Percentiles rank a stretch among this genome's conserved stretches.
These are phyloP conservation scores for Neelides folsomi DNA, from an alignment of 2,888 invertebrate genomes.

Conservation along the genomic window DNA sequence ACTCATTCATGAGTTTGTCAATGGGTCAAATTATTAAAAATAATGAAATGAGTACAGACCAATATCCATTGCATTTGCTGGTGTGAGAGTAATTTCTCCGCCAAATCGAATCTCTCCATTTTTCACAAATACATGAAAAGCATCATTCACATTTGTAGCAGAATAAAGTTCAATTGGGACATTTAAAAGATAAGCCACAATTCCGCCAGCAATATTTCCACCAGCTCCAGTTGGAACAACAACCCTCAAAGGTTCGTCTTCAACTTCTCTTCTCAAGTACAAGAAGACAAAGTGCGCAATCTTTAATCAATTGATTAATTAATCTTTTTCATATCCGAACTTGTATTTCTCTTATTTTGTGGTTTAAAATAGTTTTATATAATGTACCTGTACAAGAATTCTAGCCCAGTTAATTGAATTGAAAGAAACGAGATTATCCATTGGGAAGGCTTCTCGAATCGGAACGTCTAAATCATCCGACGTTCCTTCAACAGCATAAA, in stretches of 20 bases:
- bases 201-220: slow-evolving; percentile 40
- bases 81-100: slow-evolving; percentile 34
- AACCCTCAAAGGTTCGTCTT: slow-evolving; percentile 35
- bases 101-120: slow-evolving; percentile 35
- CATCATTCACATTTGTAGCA: slow-evolving; percentile 39
- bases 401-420: slow-evolving; percentile 43
- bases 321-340: background rate
- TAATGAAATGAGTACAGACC: too few relatives aligned
- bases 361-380: background rate
- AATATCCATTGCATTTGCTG: slow-evolving; percentile 41
- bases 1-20: too few relatives aligned
- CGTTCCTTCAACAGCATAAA: slow-evolving; percentile 39
- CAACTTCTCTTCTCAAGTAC: slow-evolving; percentile 36
- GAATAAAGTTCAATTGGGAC: slow-evolving; percentile 39
- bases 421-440: slow-evolving; percentile 36
- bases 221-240: slow-evolving; percentile 41
- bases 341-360: background rate
- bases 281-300: slow-evolving; percentile 39
- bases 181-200: slow-evolving; percentile 39
- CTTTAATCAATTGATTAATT: slow-evolving; percentile 31
- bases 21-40: slow-evolving; percentile 32
- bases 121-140: slow-evolving; percentile 36
- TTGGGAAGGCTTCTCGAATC: slow-evolving; percentile 38
- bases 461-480: slow-evolving; percentile 41
- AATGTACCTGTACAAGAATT: slow-evolving; percentile 36